phyloP scores from a whole-genome alignment of 92 coral and sea anemone genomes.

The Umimayanthus chanpuru region DNA sequence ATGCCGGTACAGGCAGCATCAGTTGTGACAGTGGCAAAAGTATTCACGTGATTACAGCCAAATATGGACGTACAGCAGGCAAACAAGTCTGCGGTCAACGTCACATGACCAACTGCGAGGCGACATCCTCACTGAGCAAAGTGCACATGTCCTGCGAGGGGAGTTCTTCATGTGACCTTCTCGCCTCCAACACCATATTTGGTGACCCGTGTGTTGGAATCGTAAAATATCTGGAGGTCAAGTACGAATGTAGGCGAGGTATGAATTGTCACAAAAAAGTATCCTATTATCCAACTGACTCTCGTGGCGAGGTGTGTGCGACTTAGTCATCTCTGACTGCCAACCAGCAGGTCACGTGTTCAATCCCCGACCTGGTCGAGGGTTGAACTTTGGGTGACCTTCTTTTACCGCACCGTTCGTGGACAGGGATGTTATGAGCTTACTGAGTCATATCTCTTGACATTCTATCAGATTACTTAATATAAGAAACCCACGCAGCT shows the following conservation, averaged over 20 bases:
- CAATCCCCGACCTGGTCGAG: too few species aligned
- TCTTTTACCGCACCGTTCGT: too few species aligned
- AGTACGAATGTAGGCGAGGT: neutral
- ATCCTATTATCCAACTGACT: too few species aligned
- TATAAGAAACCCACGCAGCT: too few species aligned
- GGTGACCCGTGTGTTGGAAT: conserved; percentile 37
- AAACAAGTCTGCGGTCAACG: neutral
- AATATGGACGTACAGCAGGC: neutral
- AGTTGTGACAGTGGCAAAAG: neutral
- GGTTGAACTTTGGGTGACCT: too few species aligned
- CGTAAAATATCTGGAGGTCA: conserved; percentile 30
- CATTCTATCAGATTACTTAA: too few species aligned
- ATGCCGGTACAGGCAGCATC: neutral
- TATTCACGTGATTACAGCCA: conserved; percentile 7
- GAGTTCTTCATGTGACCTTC: neutral
- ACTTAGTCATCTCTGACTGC: too few species aligned
- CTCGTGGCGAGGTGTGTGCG: too few species aligned
- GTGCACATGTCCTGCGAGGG: conserved; percentile 13
- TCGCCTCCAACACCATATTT: conserved; percentile 12
- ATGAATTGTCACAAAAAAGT: neutral
- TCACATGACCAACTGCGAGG: conserved; percentile 11
- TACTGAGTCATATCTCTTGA: too few species aligned
- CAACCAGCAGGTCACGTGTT: too few species aligned
- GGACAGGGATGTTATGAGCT: too few species aligned
- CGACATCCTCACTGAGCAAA: neutral